These are phyloP conservation scores for Patella depressa DNA, from an alignment of 2,888 invertebrate genomes.

Conservation along the genomic window DNA sequence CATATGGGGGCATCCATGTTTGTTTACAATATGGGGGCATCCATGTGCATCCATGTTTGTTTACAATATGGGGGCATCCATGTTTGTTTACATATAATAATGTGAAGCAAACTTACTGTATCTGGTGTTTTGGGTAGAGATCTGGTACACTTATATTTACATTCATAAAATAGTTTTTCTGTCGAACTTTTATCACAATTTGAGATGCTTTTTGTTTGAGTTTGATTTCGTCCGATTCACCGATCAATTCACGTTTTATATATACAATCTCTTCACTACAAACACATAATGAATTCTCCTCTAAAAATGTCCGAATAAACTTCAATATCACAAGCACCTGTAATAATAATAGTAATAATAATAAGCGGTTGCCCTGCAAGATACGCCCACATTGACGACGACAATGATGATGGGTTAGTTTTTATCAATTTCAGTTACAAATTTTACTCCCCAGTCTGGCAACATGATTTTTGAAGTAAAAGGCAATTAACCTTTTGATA, in stretches of 20 bases:
- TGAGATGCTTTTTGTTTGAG: slow-evolving; percentile 79
- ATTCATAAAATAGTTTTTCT: slow-evolving; percentile 77
- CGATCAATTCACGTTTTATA: slow-evolving; percentile 74
- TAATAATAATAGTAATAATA: slow-evolving; percentile 26
- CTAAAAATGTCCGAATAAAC: slow-evolving; percentile 78
- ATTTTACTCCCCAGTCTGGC: too few species aligned
- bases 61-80: too few species aligned
- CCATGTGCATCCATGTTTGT: too few species aligned
- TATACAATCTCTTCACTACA: slow-evolving; percentile 81
- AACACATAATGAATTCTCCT: slow-evolving; percentile 81
- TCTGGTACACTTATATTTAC: slow-evolving; percentile 78
- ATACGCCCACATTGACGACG: too few species aligned
- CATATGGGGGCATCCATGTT: too few species aligned
- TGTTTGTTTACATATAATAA: too few species aligned
- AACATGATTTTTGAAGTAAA: too few species aligned
- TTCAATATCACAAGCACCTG: slow-evolving; percentile 76
- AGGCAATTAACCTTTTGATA: too few species aligned
- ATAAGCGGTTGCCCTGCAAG: too few species aligned
- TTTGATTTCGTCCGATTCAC: slow-evolving; percentile 76
- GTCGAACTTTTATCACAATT: slow-evolving; percentile 75
- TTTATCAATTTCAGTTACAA: too few species aligned
- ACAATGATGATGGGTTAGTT: too few species aligned
- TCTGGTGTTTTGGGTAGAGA: slow-evolving; percentile 76
- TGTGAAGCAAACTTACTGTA: slow-evolving; percentile 71
- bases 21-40: too few species aligned